Conservation (phyloP, 2,888 invertebrate genomes). For the Troides oblongomaculatus region DNA sequence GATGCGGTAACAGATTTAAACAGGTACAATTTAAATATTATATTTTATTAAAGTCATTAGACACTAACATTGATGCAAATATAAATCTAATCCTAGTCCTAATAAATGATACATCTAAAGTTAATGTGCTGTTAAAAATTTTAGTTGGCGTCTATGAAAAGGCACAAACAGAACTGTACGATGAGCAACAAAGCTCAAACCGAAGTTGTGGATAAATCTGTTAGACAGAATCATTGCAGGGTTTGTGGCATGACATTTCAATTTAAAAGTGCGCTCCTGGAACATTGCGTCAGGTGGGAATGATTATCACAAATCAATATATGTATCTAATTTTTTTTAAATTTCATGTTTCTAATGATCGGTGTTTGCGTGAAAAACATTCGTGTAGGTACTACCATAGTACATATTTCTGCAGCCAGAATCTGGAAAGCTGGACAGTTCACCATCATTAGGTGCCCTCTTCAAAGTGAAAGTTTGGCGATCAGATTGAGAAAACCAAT, state of each 20-base stretch:
- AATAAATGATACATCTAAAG: not conserved
- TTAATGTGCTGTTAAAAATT: conserved; percentile 23
- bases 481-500: too few relatives aligned
- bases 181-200: conserved; percentile 33
- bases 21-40: conserved; percentile 51
- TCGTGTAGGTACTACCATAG: too few relatives aligned
- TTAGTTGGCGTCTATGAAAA: conserved; percentile 63
- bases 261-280: conserved; percentile 60
- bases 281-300: conserved; percentile 63
- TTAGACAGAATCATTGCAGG: conserved; percentile 58
- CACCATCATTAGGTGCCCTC: too few relatives aligned
- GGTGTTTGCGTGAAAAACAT: too few relatives aligned
- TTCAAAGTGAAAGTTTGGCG: too few relatives aligned
- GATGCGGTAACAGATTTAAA: conserved; percentile 58
- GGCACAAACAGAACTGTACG: conserved; percentile 56
- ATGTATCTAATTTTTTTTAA: not conserved
- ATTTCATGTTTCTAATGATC: too few relatives aligned
- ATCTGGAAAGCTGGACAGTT: too few relatives aligned
- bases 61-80: not conserved
- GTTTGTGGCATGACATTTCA: conserved; percentile 61
- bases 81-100: not conserved
- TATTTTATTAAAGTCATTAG: not conserved
- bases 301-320: not conserved
- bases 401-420: too few relatives aligned
- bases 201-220: conserved; percentile 40